Percentiles rank a stretch among this genome's conserved stretches.
Evolutionary conservation across 2,888 invertebrate species (phyloP).

Genomic region (Chalcis sispes): DNA sequence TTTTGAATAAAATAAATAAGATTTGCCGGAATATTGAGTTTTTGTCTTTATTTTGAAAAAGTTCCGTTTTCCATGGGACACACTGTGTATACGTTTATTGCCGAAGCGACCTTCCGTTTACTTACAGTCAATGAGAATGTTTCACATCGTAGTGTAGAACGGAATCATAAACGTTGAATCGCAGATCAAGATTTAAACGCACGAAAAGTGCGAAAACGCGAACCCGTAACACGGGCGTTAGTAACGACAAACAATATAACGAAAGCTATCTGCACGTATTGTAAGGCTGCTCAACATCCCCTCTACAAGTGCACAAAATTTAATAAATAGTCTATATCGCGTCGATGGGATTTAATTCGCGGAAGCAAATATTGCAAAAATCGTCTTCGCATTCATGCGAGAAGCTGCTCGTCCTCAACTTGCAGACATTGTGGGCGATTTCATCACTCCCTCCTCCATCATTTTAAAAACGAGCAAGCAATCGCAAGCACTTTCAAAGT

Average conservation of each 20-base stretch:
- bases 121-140: not conserved
- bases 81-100: not conserved
- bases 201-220: conserved; percentile 29
- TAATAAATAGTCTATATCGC: not conserved
- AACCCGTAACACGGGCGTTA: not conserved
- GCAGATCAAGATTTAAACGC: not conserved
- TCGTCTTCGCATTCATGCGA: conserved; percentile 3
- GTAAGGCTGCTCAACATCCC: not conserved
- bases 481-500: too few relatives aligned
- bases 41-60: too few relatives aligned
- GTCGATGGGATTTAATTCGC: not conserved
- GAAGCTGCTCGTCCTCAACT: not conserved
- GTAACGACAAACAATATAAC: not conserved
- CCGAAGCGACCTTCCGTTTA: not conserved
- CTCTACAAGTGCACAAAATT: not conserved
- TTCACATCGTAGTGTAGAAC: too few relatives aligned
- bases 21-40: too few relatives aligned
- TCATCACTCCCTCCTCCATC: not conserved
- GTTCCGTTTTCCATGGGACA: too few relatives aligned
- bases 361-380: not conserved
- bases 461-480: not conserved
- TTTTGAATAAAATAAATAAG: too few relatives aligned
- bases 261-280: not conserved
- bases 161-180: not conserved
- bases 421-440: conserved; percentile 31